Evolutionary conservation across 2,113 vertebrate species (phyloP), one percentile per base, ranked within the genome.

Genomic region (Heterotis niloticus): DNA sequence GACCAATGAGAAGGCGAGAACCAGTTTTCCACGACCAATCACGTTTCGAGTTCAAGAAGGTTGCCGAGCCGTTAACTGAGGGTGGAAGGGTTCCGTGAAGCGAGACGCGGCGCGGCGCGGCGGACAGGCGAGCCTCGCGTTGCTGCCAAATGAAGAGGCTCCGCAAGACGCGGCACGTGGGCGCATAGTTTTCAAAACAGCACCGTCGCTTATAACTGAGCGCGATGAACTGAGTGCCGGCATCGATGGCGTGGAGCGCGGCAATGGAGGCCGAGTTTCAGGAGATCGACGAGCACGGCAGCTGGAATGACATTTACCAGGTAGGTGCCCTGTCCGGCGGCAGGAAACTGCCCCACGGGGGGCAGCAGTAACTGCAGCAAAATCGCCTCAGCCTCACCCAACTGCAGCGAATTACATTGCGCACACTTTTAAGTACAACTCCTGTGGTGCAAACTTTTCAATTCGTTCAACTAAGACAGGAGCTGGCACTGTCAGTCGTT

Each of bases 291-390:
- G 93, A 94, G 87, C 91, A 90, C 81, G 91, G 91, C 89, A 95
- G 85, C 87, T 98, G 96, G 96, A 92, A 83, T 90, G 88, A 92
- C 91, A 90, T 96, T 86, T 97, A 96, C 90, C 95, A 97, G 96
- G 96, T 98, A 92, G 11, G 60, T 14, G 4, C 20, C 4, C 20
- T 62, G 20, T 14, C 7, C 20, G 20, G 20, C 4, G 60, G 12
- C 60, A 62, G 60, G 2, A 44, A 44, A 44, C 34, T 44, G 7
- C 34, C 34, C 34, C 34, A 44, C 34, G 3, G 34, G 34, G n/a
- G 16, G 17, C 54, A 9, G 23, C 23, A 57, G 54, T 23, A 74
- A 16, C 51, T 74, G 71, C 57, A 44, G 34, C 71, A 4, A 74
- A 26, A 23, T 57, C 56, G 7, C 18, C 24, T 4, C 13, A 74